Evolutionary conservation across 2,888 invertebrate species (phyloP).

Genomic region (Lydus trimaculatus): DNA sequence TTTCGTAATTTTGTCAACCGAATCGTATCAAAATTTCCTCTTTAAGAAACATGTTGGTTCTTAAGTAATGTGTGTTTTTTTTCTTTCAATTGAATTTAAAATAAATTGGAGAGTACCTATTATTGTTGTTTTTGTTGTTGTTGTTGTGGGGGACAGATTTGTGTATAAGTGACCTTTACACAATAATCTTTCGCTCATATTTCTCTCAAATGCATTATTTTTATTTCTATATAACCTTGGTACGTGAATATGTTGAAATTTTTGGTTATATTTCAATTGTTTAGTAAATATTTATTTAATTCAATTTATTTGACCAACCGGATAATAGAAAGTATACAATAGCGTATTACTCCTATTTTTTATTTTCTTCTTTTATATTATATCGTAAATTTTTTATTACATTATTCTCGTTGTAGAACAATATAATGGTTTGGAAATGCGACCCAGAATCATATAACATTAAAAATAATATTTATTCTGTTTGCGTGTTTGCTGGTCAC

Average conservation of each 20-base stretch:
- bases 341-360: no score
- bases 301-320: background rate
- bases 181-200: background rate
- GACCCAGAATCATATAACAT: background rate
- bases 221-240: background rate
- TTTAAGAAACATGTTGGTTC: background rate
- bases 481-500: slow-evolving; percentile 19
- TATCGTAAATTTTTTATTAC: no score
- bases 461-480: slow-evolving; percentile 10
- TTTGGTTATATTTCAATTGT: background rate
- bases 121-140: background rate
- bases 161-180: background rate
- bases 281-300: background rate
- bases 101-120: background rate
- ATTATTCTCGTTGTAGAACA: no score
- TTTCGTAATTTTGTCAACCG: background rate
- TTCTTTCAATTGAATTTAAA: no score
- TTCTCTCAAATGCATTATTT: background rate
- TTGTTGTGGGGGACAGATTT: background rate
- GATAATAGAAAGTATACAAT: background rate
- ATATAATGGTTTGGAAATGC: background rate
- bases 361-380: no score
- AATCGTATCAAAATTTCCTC: background rate
- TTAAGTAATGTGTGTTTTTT: background rate
- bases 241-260: background rate